These are phyloP conservation scores for Grallaria varia DNA, from an alignment of 2,113 vertebrate species.

Conservation along the genomic window DNA sequence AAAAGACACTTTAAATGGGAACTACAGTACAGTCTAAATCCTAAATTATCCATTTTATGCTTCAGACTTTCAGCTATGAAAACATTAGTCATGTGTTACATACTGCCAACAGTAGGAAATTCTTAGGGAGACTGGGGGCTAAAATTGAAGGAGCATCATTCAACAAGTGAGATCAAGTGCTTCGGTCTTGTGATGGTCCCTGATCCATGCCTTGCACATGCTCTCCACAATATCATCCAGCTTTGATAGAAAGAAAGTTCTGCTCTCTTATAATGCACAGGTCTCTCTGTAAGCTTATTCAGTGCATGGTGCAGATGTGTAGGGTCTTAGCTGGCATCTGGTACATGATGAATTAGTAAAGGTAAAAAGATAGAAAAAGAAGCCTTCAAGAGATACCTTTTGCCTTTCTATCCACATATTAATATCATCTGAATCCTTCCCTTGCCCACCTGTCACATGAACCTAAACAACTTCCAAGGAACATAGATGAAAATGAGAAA, in stretches of 20 bases:
- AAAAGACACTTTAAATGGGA: neutral
- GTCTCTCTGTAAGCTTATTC: neutral
- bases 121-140: neutral
- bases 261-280: neutral
- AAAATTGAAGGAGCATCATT: neutral
- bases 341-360: neutral
- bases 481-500: neutral
- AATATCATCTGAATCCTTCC: neutral
- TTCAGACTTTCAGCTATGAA: neutral
- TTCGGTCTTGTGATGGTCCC: neutral
- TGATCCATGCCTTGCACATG: rapidly evolving
- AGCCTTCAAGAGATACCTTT: neutral
- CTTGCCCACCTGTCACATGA: neutral
- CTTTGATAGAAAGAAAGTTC: neutral
- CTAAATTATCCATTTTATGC: neutral
- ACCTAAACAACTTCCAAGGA: neutral
- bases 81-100: neutral
- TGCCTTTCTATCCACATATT: neutral
- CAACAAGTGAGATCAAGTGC: neutral
- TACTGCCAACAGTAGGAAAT: neutral
- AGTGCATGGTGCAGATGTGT: neutral
- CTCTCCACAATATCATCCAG: neutral
- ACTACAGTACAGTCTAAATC: neutral
- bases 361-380: neutral
- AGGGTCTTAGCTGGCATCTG: neutral